Evolutionary conservation across 1,140 invertebrate genomes (phyloP), one percentile per base, ranked within the genome.

Genomic region (Orius insidiosus): DNA sequence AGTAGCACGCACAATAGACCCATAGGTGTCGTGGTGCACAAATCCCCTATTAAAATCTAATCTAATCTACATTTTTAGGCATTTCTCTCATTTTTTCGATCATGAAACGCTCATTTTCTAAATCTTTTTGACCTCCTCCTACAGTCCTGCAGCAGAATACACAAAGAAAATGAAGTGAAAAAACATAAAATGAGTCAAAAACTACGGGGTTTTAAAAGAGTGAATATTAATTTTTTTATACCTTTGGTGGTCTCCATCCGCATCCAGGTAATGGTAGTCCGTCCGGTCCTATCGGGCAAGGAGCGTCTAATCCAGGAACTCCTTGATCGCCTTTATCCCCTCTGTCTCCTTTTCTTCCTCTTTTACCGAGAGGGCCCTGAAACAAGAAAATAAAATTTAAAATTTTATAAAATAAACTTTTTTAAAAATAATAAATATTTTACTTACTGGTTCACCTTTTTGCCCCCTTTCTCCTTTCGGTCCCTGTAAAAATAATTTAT

Each of bases 291-390:
- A 94, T 67, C 46, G 93, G 93, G 72, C 93, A 97, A 1, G 93
- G 93, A 32, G 93, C 93, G 65, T 98, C 93, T 50, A 97, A 65
- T 48, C 93, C 93, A 10, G 92, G 92, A 52, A 94, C 86, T 54
- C 89, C 89, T 67, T 92, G 86, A 58, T 94, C 89, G 45, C 90
- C 90, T 67, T 90, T 89, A 56, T 83, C 76, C 45, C 89, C 89
- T 59, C 79, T 79, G 60, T 89, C 84, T 46, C 92, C 92, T 66
- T 84, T 85, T 53, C 81, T 73, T 37, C 90, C 92, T 58, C 86
- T 73, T 66, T 86, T 89, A 38, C 92, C 92, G 45, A 72, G 65
- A 39, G 78, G 78, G 38, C 89, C 90, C 83, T 88, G 65, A n/a
- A 49, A 53, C 37, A 14, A 49, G 6, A 37, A 11, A 31, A 24